Conservation (phyloP, 2,888 invertebrate species). For the Lasioglossum malachurum region DNA sequence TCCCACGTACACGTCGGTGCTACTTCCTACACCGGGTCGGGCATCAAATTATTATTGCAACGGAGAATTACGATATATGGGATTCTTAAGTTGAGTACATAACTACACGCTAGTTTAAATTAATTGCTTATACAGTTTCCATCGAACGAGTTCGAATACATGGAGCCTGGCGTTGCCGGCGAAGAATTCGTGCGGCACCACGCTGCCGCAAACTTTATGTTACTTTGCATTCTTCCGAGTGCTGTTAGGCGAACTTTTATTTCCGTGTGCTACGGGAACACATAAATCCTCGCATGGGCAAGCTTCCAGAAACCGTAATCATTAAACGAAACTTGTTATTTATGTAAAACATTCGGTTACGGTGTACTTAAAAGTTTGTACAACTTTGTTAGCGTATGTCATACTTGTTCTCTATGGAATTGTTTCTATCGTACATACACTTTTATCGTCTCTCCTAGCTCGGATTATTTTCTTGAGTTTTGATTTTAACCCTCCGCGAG, state of each 20-base stretch:
- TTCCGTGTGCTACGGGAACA: neutral
- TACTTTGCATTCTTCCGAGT: conserved; percentile 1
- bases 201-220: neutral
- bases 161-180: too few species aligned
- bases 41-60: conserved; percentile 30
- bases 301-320: neutral
- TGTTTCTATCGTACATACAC: neutral
- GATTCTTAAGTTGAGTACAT: conserved; percentile 14
- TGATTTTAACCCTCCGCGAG: too few species aligned
- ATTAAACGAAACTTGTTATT: neutral
- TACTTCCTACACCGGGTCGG: conserved; percentile 29
- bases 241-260: neutral
- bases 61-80: neutral
- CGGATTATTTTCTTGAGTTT: too few species aligned
- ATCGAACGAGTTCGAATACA: neutral
- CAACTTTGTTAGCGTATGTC: neutral
- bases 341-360: neutral
- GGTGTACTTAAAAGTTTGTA: neutral
- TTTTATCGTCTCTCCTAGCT: too few species aligned
- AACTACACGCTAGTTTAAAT: neutral
- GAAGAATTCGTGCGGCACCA: neutral
- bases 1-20: conserved; percentile 39
- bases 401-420: too few species aligned
- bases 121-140: neutral
- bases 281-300: neutral